Evolutionary conservation across 2,797 vertebrate species (phyloP).

Genomic region (Clarias fuscus): DNA sequence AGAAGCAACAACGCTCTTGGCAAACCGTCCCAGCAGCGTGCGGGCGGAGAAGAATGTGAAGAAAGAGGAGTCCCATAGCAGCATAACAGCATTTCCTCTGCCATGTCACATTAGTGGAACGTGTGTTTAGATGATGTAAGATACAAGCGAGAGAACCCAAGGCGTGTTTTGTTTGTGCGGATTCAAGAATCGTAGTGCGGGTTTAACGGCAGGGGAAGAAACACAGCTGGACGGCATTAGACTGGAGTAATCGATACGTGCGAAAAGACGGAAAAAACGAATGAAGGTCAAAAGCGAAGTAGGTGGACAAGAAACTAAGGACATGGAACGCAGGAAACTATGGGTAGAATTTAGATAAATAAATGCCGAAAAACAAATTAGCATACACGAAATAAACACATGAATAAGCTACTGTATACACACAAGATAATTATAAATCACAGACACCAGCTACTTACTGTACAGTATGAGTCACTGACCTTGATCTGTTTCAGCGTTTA

Average conservation of each 20-base stretch:
- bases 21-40: not conserved
- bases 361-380: not conserved
- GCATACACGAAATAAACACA: not conserved
- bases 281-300: not conserved
- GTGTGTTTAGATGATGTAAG: not conserved
- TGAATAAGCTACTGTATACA: constrained; percentile 1
- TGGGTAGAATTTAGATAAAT: not conserved
- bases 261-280: not conserved
- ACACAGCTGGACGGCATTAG: not conserved
- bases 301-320: not conserved
- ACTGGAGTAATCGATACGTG: not conserved
- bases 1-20: not conserved
- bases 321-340: not conserved
- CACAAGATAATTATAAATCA: no score
- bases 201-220: not conserved
- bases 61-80: not conserved
- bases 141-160: not conserved
- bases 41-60: not conserved
- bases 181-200: not conserved
- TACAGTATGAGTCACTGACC: no score
- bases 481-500: no score
- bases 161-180: not conserved
- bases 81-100: not conserved
- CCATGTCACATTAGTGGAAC: not conserved
- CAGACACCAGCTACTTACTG: no score